Base-by-base conservation (phyloP, 1,140 invertebrate species). In the Nixonia krombeini region DNA sequence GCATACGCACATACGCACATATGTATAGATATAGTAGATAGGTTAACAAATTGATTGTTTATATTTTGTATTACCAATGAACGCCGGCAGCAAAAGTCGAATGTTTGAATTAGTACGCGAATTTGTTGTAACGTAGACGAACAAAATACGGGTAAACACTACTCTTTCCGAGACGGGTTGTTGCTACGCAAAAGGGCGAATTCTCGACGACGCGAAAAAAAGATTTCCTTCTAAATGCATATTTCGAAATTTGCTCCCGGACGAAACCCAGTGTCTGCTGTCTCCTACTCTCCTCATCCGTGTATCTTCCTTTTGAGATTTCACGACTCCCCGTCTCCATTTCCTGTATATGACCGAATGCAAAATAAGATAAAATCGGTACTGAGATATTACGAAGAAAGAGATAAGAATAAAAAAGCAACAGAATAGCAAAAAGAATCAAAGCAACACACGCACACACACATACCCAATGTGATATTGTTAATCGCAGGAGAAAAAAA, bases 21-120 rank as follows among this genome's bases (percentile, higher is more conserved):
- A 82, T 80, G 74, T 84, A 81, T 84, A 83, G 62, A 83, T 84
- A 84, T 83, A 83, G 75, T 84, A 84, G 81, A 74, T 83, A 84
- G 81, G 77, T 80, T 82, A 83, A 85, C 75, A 83, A 85, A 85
- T 83, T 82, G 77, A 83, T 81, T 83, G 75, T 81, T 84, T 82
- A 79, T 83, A 82, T 83, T 82, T 84, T 80, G 74, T 80, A 84
- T 79, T 62, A 74, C 66, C 71, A 73, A 21, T 66, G 75, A 59
- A n/a, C n/a, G 76, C 74, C 70, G 73, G 57, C 69, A 76, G 75
- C 73, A 78, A 80, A 79, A 66, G 37, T 79, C 76, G 73, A 79
- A 75, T 47, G 59, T 67, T 51, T 75, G 59, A n/a, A n/a, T n/a
- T n/a, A n/a, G n/a, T n/a, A n/a, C n/a, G n/a, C n/a, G n/a, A n/a